Conservation (phyloP, 1,140 invertebrate species). For the Zaprionus inermis region DNA sequence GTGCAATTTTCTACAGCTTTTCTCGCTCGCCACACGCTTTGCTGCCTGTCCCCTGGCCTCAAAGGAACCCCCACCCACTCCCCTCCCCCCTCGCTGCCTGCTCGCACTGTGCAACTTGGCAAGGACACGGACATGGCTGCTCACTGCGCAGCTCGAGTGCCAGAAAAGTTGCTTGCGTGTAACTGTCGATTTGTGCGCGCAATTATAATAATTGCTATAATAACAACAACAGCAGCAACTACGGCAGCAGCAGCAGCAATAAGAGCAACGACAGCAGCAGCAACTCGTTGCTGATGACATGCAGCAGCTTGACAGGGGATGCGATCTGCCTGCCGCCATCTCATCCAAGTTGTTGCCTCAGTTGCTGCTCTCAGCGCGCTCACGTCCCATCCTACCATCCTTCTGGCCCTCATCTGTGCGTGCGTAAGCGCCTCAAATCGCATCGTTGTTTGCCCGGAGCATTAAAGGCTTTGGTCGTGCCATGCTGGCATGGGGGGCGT, state of each 20-base stretch:
- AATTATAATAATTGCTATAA: constrained; percentile 81
- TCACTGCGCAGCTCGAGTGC: constrained; percentile 19
- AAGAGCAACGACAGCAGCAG: constrained; percentile 13
- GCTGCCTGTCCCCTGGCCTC: background rate
- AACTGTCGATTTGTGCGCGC: constrained; percentile 77
- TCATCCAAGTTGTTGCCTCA: background rate
- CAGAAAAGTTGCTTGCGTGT: constrained; percentile 45
- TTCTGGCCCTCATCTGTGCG: constrained; percentile 26
- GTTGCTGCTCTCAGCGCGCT: background rate
- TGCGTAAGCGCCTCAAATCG: constrained; percentile 68
- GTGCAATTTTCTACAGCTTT: constrained; percentile 51
- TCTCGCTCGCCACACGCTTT: background rate
- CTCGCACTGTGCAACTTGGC: constrained; percentile 16
- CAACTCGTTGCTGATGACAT: constrained; percentile 53
- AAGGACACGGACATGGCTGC: constrained; percentile 41
- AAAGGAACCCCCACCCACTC: too few relatives aligned
- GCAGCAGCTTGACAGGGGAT: constrained; percentile 30
- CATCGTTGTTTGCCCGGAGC: constrained; percentile 67
- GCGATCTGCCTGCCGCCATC: background rate
- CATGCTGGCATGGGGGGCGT: background rate
- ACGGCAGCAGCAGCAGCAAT: constrained; percentile 8
- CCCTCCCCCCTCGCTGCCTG: background rate
- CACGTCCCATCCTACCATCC: too few relatives aligned
- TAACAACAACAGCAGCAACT: constrained; percentile 56
- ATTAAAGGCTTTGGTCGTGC: constrained; percentile 72